Conservation (phyloP, 2,797 vertebrate genomes). For the Bradypus variegatus region DNA sequence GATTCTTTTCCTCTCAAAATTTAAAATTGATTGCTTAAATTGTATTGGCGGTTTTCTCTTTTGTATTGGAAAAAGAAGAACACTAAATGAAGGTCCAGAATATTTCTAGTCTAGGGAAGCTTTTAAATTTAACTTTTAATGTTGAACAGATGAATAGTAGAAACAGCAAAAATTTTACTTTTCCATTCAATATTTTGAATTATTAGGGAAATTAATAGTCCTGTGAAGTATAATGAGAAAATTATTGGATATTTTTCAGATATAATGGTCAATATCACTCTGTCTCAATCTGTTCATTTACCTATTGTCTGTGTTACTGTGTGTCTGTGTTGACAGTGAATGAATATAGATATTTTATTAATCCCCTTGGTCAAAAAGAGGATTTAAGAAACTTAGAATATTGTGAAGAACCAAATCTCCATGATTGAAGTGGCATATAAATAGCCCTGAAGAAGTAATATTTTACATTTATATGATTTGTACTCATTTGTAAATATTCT, state of each 20-base stretch:
- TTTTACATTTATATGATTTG: too few species aligned
- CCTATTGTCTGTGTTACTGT: neutral
- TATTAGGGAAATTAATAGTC: neutral
- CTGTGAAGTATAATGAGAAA: neutral
- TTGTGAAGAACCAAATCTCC: too few species aligned
- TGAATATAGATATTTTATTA: neutral
- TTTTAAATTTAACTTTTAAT: neutral
- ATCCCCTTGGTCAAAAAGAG: neutral
- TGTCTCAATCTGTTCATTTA: neutral
- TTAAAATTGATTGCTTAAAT: neutral
- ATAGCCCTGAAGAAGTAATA: too few species aligned
- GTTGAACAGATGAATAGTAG: neutral
- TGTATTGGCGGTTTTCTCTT: neutral
- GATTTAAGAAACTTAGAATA: neutral
- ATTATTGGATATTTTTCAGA: neutral
- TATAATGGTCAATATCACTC: neutral
- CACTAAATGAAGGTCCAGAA: neutral
- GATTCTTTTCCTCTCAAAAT: neutral
- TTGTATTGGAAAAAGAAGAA: neutral
- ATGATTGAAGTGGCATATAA: too few species aligned
- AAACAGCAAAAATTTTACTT: neutral
- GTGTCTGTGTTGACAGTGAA: neutral
- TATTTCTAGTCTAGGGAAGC: neutral
- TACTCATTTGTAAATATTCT: too few species aligned
- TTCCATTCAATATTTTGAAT: neutral